These are phyloP conservation scores for Scaeva pyrastri DNA, from an alignment of 2,888 invertebrate genomes.

Conservation along the genomic window DNA sequence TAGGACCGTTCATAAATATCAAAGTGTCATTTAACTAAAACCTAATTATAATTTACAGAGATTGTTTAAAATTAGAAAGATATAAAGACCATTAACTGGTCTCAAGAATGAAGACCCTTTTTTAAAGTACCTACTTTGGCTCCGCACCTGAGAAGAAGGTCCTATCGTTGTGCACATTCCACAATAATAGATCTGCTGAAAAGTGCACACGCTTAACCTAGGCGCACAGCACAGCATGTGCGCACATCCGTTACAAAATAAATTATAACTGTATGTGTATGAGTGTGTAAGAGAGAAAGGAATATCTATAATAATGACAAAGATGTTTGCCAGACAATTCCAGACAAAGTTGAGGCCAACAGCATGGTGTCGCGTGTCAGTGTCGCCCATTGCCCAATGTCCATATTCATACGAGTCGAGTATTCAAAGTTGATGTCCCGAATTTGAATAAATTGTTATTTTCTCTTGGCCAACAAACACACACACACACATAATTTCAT, in stretches of 20 bases:
- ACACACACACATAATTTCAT: background rate
- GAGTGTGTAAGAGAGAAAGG: background rate
- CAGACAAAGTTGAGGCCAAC: conserved; percentile 57
- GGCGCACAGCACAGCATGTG: conserved; percentile 65
- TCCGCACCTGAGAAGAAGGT: background rate
- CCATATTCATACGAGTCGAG: too few relatives aligned
- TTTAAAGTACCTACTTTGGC: too few relatives aligned
- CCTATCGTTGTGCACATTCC: conserved; percentile 19
- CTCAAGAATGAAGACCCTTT: too few relatives aligned
- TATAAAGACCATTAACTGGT: too few relatives aligned
- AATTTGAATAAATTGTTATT: conserved; percentile 41
- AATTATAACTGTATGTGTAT: background rate
- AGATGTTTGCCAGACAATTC: conserved; percentile 45
- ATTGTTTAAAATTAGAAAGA: too few relatives aligned
- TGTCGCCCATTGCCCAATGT: conserved; percentile 18
- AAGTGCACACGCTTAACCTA: conserved; percentile 48
- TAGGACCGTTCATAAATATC: too few relatives aligned
- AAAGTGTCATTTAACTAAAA: too few relatives aligned
- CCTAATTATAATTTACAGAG: too few relatives aligned
- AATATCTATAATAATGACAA: conserved; percentile 43
- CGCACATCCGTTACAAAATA: conserved; percentile 55
- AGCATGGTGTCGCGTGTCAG: conserved; percentile 55
- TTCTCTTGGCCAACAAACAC: background rate
- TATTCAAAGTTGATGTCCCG: conserved; percentile 37
- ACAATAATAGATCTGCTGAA: background rate